Conservation (phyloP, 2,113 vertebrate genomes). For the Notarius lentiginosus region DNA sequence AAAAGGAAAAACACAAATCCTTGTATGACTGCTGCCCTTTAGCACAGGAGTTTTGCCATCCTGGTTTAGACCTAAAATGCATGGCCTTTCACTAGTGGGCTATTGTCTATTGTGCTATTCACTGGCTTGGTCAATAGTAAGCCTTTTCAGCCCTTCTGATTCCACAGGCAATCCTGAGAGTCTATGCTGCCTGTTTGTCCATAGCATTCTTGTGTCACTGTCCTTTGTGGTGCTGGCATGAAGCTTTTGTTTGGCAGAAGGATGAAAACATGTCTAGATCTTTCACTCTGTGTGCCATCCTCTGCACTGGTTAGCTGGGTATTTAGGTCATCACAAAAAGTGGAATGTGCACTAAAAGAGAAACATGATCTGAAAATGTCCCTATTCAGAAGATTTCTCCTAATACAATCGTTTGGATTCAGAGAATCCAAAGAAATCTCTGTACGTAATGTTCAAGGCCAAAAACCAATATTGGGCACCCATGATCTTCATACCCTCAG, state of each 20-base stretch:
- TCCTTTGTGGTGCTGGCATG: conserved; percentile 28
- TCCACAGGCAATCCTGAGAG: conserved; percentile 49
- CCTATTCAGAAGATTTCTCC: neutral
- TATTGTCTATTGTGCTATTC: conserved; percentile 14
- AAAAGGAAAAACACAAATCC: neutral
- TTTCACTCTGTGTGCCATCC: conserved; percentile 39
- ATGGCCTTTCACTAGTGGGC: neutral
- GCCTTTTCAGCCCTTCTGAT: conserved; percentile 35
- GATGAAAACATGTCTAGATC: conserved; percentile 50
- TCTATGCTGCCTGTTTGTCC: conserved; percentile 34
- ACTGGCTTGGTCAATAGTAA: conserved; percentile 19
- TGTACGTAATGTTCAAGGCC: no score
- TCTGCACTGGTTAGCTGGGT: conserved; percentile 13
- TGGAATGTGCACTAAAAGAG: conserved; percentile 9
- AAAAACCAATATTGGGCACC: no score
- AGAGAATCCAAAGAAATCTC: no score
- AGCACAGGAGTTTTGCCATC: neutral
- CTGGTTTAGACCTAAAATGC: neutral
- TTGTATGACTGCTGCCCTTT: neutral
- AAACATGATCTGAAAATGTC: neutral
- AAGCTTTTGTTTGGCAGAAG: conserved; percentile 43
- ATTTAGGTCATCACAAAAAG: conserved; percentile 35
- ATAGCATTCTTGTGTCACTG: conserved; percentile 34
- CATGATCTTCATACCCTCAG: no score
- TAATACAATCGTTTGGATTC: neutral